These are phyloP conservation scores for Prionailurus viverrinus DNA, from an alignment of 2,113 vertebrate genomes.

Conservation along the genomic window DNA sequence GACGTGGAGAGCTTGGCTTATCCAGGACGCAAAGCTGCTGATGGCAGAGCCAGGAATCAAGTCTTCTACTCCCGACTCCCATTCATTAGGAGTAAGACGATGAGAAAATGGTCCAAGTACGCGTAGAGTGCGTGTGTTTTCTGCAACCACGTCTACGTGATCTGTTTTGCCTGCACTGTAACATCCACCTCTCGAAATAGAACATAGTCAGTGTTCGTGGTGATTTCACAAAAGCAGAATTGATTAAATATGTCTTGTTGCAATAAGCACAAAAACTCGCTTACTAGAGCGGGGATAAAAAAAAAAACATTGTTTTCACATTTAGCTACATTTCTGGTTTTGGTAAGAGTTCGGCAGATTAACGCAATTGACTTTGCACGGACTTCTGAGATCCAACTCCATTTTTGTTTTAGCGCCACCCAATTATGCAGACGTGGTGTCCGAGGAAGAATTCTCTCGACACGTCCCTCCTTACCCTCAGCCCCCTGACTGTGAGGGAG, in stretches of 20 bases:
- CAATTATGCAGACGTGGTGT: constrained; percentile 91
- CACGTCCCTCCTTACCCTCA: constrained; percentile 83
- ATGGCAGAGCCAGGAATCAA: not conserved
- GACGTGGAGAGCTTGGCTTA: not conserved
- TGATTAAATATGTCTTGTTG: not conserved
- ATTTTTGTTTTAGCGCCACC: constrained; percentile 88
- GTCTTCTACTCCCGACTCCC: not conserved
- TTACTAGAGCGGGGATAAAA: not conserved
- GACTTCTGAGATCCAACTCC: not conserved
- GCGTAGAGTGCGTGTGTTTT: accelerated
- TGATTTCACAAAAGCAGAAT: not conserved
- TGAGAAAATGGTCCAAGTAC: not conserved
- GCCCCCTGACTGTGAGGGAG: constrained; percentile 84
- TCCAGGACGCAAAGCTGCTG: not conserved
- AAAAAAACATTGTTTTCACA: not conserved
- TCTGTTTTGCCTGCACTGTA: not conserved
- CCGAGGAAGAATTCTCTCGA: constrained; percentile 89
- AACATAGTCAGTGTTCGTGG: not conserved
- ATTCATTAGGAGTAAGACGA: not conserved
- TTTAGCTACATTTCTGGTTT: not conserved
- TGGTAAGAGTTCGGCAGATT: not conserved
- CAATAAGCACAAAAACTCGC: not conserved
- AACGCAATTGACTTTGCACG: accelerated
- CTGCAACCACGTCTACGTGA: not conserved
- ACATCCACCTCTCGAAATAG: not conserved